Base-by-base conservation (phyloP, 2,113 vertebrate species). In the Thalassoma bifasciatum region DNA sequence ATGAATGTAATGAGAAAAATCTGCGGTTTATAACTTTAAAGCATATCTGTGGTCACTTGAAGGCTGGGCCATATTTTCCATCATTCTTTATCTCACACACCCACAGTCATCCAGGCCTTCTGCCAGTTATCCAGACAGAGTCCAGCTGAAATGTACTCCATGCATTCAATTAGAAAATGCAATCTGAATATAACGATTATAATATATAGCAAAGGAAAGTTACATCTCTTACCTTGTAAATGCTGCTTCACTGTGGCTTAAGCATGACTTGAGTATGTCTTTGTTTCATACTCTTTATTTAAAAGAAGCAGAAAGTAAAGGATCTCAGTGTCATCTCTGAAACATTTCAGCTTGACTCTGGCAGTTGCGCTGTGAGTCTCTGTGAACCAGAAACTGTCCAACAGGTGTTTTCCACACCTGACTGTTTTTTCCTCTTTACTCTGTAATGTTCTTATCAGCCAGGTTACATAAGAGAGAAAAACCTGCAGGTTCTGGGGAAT, bases 401-500 rank as follows among this genome's bases (percentile, higher is more conserved):
- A 67, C 86, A 91, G 82, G 21, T 84, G 81, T 75, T 82, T 66
- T 61, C 56, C 77, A 73, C 71, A 24, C 47, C 30, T 21, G 54
- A 21, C 21, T 52, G n/a, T 11, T 53, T 34, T 53, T 44, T 13
- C 75, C 44, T 80, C 64, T 81, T 80, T 83, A 58, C 63, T 64
- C 23, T 60, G 50, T 26, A 1, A 1, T 17, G n/a, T 36, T 11
- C 51, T 86, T 84, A 89, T 91, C 87, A 72, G 70, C 47, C n/a
- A 2, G 3, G 26, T 89, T 88, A 51, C 50, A 6, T 46, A 88
- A 86, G 11, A 36, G 3, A 17, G 6, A 30, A 30, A 30, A 51
- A 23, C 7, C 10, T 30, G 19, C 37, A 62, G 14, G 11, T 58
- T 62, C 10, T 22, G 38, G 34, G 21, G 51, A 42, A 52, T 10